Base-by-base conservation (phyloP, 2,888 invertebrate genomes). In the Sepioteuthis lessoniana region DNA sequence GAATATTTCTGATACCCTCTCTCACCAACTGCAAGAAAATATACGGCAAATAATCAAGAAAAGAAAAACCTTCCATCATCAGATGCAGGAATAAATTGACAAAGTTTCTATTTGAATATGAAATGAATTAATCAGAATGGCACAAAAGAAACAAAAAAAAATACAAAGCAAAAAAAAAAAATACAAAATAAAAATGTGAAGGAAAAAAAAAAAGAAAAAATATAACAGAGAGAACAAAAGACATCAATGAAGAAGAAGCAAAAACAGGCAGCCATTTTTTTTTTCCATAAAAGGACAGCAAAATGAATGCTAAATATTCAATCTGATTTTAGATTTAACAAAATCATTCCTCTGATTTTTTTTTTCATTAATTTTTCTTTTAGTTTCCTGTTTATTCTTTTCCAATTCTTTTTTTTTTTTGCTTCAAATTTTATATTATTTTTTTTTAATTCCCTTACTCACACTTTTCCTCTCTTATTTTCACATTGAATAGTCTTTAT, bases 61-160 rank as follows among this genome's bases (percentile, higher is more conserved):
- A 76, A 76, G 16, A 28, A 55, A 55, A 55, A 28, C n/a, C n/a
- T 76, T 13, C 76, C 10, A 76, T 76, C 76, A 76, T n/a, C n/a
- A 76, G 76, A 76, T 76, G 76, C 76, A 76, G n/a, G 76, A 76
- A n/a, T 76, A 76, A 76, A 76, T 76, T 76, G 76, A 76, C 76
- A 76, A 76, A 76, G 76, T 76, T 76, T 76, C 76, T 76, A 35
- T 76, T 76, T 76, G 76, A 76, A 76, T 76, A 76, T 76, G 76
- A 76, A 76, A 76, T 76, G n/a, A 76, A 76, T 76, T 76, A 76
- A 76, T 76, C n/a, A 76, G 76, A 76, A 76, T 76, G n/a, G 76
- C 76, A 76, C 76, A 76, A 76, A 76, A 76, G 76, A 55, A 55
- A 55, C 21, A 25, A 21, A 25, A 5, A 25, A 55, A 25, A 55